A percentile compares a stretch with the other conserved stretches of the same genome.
Conservation (phyloP, 2,797 vertebrate genomes). For the Microchirus variegatus region DNA sequence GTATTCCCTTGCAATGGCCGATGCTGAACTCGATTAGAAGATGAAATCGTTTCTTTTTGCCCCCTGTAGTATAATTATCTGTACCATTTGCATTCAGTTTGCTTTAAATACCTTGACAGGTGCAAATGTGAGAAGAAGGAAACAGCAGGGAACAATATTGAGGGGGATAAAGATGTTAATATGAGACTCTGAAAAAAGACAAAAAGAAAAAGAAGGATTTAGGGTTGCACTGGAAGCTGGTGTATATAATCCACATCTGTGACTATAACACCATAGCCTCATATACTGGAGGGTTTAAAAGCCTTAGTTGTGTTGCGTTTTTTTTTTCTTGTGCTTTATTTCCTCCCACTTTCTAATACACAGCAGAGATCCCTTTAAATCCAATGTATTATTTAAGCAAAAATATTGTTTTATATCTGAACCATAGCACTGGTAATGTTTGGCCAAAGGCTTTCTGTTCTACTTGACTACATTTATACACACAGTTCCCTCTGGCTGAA, state of each 20-base stretch:
- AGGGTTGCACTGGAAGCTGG: neutral
- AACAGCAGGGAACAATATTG: neutral
- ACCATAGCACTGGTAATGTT: conserved; percentile 28
- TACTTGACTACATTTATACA: conserved; percentile 14
- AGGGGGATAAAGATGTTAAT: neutral
- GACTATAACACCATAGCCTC: conserved; percentile 20
- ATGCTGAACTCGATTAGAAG: conserved; percentile 19
- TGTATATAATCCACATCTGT: conserved; percentile 14
- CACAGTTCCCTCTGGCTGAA: conserved; percentile 8
- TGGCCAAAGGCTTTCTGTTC: conserved; percentile 31
- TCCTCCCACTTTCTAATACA: conserved; percentile 45
- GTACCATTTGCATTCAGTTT: conserved; percentile 9
- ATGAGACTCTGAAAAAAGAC: neutral
- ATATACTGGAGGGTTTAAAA: conserved; percentile 17
- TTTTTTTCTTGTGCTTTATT: conserved; percentile 36
- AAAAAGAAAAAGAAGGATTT: neutral
- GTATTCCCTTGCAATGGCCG: conserved; percentile 5
- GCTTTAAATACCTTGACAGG: conserved; percentile 2
- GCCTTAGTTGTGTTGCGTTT: conserved; percentile 45
- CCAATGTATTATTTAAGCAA: conserved; percentile 61
- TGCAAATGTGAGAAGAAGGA: conserved; percentile 1
- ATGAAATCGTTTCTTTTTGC: neutral
- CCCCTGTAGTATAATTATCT: neutral
- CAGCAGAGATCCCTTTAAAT: conserved; percentile 54
- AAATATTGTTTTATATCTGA: conserved; percentile 19